Evolutionary conservation across 2,113 vertebrate species (phyloP).

Genomic region (Melanerpes aurifrons): DNA sequence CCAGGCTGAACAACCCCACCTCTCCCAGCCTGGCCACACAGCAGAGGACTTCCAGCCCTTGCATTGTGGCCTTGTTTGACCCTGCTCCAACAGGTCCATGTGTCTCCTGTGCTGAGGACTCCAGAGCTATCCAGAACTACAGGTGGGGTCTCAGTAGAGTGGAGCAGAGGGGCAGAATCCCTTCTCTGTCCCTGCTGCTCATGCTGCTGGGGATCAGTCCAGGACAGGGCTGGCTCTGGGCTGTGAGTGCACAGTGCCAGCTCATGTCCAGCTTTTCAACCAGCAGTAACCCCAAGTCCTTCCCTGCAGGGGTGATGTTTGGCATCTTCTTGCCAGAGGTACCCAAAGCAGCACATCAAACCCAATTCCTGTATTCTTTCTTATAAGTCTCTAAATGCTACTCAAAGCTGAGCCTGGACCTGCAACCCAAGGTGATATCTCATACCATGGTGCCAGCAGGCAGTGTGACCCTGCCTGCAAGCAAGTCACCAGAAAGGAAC

Average conservation of each 20-base stretch:
- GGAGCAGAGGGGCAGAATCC: not conserved
- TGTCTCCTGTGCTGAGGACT: too few relatives aligned
- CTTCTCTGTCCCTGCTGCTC: not conserved
- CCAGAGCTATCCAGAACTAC: too few relatives aligned
- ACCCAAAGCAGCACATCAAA: not conserved
- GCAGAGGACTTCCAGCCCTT: too few relatives aligned
- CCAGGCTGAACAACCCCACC: too few relatives aligned
- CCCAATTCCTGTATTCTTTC: not conserved
- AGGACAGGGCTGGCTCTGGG: not conserved
- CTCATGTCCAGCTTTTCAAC: not conserved
- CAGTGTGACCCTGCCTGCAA: not conserved
- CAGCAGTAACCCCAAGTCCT: not conserved
- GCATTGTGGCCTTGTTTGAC: too few relatives aligned
- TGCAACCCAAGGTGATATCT: not conserved
- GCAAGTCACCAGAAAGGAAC: not conserved
- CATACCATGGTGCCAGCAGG: too few relatives aligned
- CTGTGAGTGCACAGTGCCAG: not conserved
- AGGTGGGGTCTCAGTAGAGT: not conserved
- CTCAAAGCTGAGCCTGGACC: not conserved
- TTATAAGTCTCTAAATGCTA: not conserved
- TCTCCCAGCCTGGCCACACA: too few relatives aligned
- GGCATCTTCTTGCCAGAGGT: not conserved
- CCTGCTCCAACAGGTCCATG: too few relatives aligned
- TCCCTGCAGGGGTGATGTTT: not conserved
- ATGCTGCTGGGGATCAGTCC: not conserved